A percentile compares a stretch with the other conserved stretches of the same genome.
Conservation (phyloP, 2,797 vertebrate genomes). For the Crenuchus spilurus region DNA sequence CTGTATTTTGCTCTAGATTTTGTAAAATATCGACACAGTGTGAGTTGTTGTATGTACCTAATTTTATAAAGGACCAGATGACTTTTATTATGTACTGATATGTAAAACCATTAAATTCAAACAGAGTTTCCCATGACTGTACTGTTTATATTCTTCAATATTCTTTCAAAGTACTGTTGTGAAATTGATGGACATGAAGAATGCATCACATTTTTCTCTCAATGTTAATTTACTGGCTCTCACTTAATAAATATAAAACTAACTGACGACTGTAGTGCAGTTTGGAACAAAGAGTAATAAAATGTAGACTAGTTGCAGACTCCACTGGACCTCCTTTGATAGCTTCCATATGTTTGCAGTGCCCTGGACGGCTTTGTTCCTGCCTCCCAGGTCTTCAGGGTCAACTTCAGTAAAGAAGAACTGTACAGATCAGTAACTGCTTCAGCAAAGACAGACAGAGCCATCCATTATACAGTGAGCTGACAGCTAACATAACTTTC, state of each 20-base stretch:
- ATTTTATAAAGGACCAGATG: too few species aligned
- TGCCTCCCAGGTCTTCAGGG: constrained; percentile 22
- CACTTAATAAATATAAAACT: background rate
- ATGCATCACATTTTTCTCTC: background rate
- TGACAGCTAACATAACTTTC: constrained; percentile 45
- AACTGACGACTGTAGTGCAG: background rate
- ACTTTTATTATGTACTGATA: too few species aligned
- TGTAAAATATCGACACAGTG: too few species aligned
- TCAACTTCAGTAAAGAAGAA: constrained; percentile 36
- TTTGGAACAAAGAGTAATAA: constrained; percentile 29
- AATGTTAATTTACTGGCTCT: background rate
- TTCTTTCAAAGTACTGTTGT: too few species aligned
- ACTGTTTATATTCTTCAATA: too few species aligned
- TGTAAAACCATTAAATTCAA: too few species aligned
- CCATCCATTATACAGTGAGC: constrained; percentile 44
- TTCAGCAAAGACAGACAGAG: constrained; percentile 18
- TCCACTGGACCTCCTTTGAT: constrained; percentile 32
- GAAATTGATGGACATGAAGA: background rate
- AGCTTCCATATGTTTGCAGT: constrained; percentile 49
- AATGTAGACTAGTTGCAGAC: constrained; percentile 28
- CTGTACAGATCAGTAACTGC: constrained; percentile 25
- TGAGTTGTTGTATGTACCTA: too few species aligned
- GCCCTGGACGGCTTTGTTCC: background rate
- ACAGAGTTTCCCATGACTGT: too few species aligned
- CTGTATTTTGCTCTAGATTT: too few species aligned